phyloP scores from a whole-genome alignment of 2,888 invertebrate genomes.

The Hydriomena furcata region DNA sequence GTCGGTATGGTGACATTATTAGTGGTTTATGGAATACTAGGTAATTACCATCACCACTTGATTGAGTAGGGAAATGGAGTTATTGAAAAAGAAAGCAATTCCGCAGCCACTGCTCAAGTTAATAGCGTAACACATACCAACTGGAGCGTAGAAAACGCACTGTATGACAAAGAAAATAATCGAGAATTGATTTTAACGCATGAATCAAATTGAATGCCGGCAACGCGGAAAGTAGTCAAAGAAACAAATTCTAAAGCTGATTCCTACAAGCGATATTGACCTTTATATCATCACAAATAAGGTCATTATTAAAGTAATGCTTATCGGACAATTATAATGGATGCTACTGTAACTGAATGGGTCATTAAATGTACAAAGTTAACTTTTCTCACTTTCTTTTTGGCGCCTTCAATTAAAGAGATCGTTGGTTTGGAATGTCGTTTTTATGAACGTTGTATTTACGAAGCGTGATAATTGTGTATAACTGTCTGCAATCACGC shows the following conservation, averaged over 20 bases:
- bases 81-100: constrained; percentile 24
- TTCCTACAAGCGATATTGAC: constrained; percentile 13
- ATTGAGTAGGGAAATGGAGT: background rate
- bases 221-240: constrained; percentile 50
- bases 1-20: too few species aligned
- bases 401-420: constrained; percentile 14
- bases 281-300: constrained; percentile 12
- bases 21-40: too few species aligned
- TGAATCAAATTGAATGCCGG: constrained; percentile 55
- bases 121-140: constrained; percentile 27
- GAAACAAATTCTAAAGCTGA: constrained; percentile 39
- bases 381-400: constrained; percentile 37
- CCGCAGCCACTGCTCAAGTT: constrained; percentile 18
- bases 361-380: constrained; percentile 34
- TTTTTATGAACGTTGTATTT: too few species aligned
- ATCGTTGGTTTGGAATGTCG: constrained; percentile 3
- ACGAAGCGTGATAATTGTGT: too few species aligned
- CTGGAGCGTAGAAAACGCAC: constrained; percentile 29
- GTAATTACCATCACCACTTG: too few species aligned
- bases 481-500: too few species aligned
- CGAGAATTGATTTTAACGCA: constrained; percentile 59
- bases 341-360: constrained; percentile 30
- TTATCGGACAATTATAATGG: too few species aligned
- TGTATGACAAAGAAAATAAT: constrained; percentile 36
- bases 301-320: constrained; percentile 12